Base-by-base conservation (phyloP, 2,888 invertebrate species). In the Trachelus iudaicus region DNA sequence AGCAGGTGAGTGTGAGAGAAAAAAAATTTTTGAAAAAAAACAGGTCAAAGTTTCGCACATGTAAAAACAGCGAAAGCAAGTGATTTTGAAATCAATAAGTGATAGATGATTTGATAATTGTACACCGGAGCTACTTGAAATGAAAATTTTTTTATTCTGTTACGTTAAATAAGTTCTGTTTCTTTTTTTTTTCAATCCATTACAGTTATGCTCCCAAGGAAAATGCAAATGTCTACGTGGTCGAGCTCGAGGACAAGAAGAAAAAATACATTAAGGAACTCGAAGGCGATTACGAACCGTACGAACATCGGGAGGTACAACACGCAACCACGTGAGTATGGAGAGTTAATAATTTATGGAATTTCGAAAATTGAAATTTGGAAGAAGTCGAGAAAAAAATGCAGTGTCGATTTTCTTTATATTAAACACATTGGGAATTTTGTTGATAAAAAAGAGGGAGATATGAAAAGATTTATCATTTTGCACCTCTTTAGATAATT, bases 251-350 rank as follows among this genome's bases (percentile, higher is more conserved):
- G 83, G 92, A 93, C 79, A 86, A 93, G 69, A 92, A 92, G 77
- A 90, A 90, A 79, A 87, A 87, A n/a, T 84, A 88, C 76, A 87
- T 79, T 31, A 83, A 90, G 83, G 88, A 90, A 73, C 92, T 93
- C 69, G 93, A 92, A 30, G 93, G 93, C 75, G 94, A 94, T 79
- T 96, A 95, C 85, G 94, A 96, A 83, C 96, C 96, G 0, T 95
- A 95, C 85, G 92, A 94, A 77, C 94, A 95, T 89, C 92, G 95
- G 85, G 93, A 93, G 1, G 95, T 95, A 34, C 93, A 94, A 73
- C 95, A 95, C 89, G 95, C 96, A 1, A 96, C 95, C 35, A 95
- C 95, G 96, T 96, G 90, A 95, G 95, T 94, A 56, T 23, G 78
- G 31, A 80, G 79, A 77, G n/a, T 15, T 9, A 76, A 76, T 79